Evolutionary conservation across 2,888 invertebrate species (phyloP), one percentile per base, ranked within the genome.

Genomic region (Druceiella hillmani): DNA sequence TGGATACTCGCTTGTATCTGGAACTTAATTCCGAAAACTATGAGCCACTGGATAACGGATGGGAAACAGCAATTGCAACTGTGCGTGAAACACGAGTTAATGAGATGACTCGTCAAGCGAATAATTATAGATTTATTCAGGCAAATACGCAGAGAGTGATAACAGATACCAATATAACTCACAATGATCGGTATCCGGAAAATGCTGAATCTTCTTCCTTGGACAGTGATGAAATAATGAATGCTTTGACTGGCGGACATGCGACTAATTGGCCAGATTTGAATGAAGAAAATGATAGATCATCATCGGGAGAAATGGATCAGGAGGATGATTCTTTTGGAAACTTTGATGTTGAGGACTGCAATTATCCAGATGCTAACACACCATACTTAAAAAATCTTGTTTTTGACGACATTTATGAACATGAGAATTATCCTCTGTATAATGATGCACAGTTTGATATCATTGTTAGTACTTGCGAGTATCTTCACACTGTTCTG

Each of bases 91-190:
- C n/a, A n/a, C n/a, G n/a, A n/a, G n/a, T n/a, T n/a, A n/a, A n/a
- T n/a, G n/a, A n/a, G n/a, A n/a, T n/a, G n/a, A n/a, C n/a, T n/a
- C n/a, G n/a, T n/a, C n/a, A n/a, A n/a, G n/a, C n/a, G n/a, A n/a
- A n/a, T n/a, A n/a, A n/a, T n/a, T n/a, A n/a, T n/a, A n/a, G n/a
- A n/a, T n/a, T n/a, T n/a, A n/a, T n/a, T n/a, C n/a, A n/a, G n/a
- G n/a, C n/a, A n/a, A n/a, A n/a, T n/a, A n/a, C n/a, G n/a, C n/a
- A n/a, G n/a, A n/a, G n/a, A n/a, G n/a, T n/a, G n/a, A n/a, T n/a
- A n/a, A n/a, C n/a, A n/a, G 68, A 68, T 32, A 68, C 68, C 0
- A 68, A 68, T 41, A 67, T 66, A n/a, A 61, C 58, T 1, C 67
- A 67, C 44, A 68, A 68, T 44, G 66, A 68, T 38, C 58, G 61